Evolutionary conservation across 37 sponge, comb jelly and placozoan genomes (phyloP).

Genomic region (Crambe crambe): DNA sequence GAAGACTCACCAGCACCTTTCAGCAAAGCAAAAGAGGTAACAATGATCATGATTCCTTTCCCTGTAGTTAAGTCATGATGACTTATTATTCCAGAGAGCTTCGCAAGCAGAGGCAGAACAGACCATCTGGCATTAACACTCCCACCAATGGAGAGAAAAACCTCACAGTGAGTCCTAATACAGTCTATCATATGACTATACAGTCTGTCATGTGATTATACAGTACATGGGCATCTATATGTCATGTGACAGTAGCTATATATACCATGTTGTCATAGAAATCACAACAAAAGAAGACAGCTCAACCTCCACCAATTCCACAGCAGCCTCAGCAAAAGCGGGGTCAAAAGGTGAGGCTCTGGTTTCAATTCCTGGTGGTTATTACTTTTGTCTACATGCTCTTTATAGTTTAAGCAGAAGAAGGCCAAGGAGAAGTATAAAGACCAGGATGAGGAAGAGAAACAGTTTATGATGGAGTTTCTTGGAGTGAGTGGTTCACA

Average conservation of each 20-base stretch:
- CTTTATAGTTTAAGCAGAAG: conserved; percentile 78
- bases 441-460: conserved; percentile 94
- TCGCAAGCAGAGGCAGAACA: conserved; percentile 1
- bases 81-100: conserved; percentile 4
- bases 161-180: too few relatives aligned
- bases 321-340: conserved; percentile 44
- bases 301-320: conserved; percentile 11
- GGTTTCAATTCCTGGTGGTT: too few relatives aligned
- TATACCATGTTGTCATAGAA: neutral
- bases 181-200: too few relatives aligned
- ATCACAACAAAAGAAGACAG: neutral
- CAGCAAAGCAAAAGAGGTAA: conserved; percentile 67
- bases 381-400: neutral
- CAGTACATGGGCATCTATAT: too few relatives aligned
- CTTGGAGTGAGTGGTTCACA: neutral
- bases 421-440: conserved; percentile 80
- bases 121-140: neutral
- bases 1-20: conserved; percentile 51
- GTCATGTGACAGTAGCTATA: too few relatives aligned
- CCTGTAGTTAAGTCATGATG: too few relatives aligned
- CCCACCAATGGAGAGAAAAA: too few relatives aligned
- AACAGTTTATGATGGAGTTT: neutral
- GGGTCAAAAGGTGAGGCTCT: conserved; percentile 88
- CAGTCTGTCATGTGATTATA: too few relatives aligned
- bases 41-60: too few relatives aligned